Percentiles rank a stretch among this genome's conserved stretches.
Conservation (phyloP, 2,113 vertebrate genomes). For the Calypte anna region DNA sequence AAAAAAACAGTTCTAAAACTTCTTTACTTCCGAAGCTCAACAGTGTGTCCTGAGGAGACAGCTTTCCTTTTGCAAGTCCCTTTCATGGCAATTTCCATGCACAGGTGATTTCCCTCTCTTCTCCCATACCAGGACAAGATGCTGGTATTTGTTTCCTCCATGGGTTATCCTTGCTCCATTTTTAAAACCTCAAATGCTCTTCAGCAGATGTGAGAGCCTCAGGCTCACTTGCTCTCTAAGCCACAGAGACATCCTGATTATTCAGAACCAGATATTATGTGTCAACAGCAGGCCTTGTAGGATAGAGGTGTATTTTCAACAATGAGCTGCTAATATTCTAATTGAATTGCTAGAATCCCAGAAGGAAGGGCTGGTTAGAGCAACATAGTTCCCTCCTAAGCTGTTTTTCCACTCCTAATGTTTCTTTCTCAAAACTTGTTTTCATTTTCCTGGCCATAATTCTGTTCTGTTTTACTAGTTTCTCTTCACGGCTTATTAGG, state of each 20-base stretch:
- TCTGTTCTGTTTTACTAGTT: conserved; percentile 25
- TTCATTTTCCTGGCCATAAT: conserved; percentile 17
- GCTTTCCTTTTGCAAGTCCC: neutral
- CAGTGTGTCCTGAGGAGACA: neutral
- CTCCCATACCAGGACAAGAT: neutral
- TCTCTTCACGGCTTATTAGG: neutral
- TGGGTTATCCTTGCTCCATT: neutral
- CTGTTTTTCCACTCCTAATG: neutral
- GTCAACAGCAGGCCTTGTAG: conserved; percentile 26
- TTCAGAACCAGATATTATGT: conserved; percentile 21
- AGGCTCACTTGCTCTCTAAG: conserved; percentile 36
- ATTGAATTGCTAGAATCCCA: neutral
- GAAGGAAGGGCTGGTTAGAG: neutral
- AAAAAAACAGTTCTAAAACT: neutral
- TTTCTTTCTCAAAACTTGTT: neutral
- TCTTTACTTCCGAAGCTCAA: neutral
- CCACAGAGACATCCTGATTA: conserved; percentile 56
- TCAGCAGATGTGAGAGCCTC: conserved; percentile 21
- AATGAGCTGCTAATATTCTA: conserved; percentile 2
- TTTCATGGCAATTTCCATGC: neutral
- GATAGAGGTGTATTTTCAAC: conserved; percentile 21
- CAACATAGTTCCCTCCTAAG: neutral
- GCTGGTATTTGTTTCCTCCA: neutral
- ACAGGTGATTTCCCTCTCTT: neutral
- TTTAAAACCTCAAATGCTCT: neutral